These are phyloP conservation scores for Branchipolynoe longqiensis DNA, from an alignment of 2,888 invertebrate genomes.

Conservation along the genomic window DNA sequence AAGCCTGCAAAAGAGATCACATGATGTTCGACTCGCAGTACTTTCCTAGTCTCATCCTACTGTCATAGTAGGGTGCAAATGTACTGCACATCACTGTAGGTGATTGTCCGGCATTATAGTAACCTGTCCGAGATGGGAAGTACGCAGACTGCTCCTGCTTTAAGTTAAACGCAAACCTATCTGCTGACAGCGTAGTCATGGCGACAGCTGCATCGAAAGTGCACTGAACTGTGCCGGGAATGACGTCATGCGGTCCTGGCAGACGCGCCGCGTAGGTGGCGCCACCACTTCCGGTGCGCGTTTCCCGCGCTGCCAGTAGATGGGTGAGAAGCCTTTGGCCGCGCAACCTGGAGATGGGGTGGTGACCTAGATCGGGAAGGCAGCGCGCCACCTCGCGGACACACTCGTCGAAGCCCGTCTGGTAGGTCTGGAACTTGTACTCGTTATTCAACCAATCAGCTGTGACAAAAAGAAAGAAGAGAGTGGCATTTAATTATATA, in stretches of 20 bases:
- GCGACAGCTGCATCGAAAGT: not conserved
- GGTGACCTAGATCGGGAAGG: constrained; percentile 65
- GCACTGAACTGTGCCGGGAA: not conserved
- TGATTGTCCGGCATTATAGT: not conserved
- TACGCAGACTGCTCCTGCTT: not conserved
- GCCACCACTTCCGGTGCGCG: constrained; percentile 61
- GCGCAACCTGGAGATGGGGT: constrained; percentile 63
- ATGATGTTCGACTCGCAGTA: too few species aligned
- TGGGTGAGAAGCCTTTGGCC: constrained; percentile 68
- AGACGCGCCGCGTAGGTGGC: constrained; percentile 60
- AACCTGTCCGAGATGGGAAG: too few species aligned
- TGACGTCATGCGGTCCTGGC: not conserved
- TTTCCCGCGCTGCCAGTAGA: constrained; percentile 66
- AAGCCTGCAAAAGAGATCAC: too few species aligned
- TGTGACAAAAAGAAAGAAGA: too few species aligned
- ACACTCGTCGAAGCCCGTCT: constrained; percentile 70
- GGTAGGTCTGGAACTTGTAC: constrained; percentile 70
- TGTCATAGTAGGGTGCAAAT: not conserved
- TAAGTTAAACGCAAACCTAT: not conserved
- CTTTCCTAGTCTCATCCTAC: too few species aligned
- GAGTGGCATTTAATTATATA: too few species aligned
- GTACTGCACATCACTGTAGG: not conserved
- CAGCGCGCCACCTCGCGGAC: constrained; percentile 68
- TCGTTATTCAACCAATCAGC: constrained; percentile 65
- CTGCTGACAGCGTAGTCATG: too few species aligned